Conservation (phyloP, 2,888 invertebrate genomes). For the Eristalinus sepulchralis region DNA sequence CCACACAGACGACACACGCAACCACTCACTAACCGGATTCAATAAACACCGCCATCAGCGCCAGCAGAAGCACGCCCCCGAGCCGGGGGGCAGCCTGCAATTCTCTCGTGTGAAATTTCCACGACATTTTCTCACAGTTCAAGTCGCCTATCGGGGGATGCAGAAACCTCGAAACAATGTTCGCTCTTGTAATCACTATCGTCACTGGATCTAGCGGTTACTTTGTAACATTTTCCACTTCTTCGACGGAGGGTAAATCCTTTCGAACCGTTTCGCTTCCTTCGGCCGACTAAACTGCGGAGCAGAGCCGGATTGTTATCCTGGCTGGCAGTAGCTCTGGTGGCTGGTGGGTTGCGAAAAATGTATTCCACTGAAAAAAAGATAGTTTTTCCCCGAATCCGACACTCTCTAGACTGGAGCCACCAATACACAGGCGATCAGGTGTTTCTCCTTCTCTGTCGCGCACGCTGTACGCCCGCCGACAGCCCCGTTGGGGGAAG, state of each 20-base stretch:
- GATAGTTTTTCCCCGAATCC: slow-evolving; percentile 38
- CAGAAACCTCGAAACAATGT: neutral
- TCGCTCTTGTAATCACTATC: slow-evolving; percentile 8
- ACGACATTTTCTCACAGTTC: slow-evolving; percentile 46
- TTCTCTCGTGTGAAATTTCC: slow-evolving; percentile 58
- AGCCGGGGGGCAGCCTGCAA: slow-evolving; percentile 14
- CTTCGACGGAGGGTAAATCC: slow-evolving; percentile 10
- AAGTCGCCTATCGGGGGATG: neutral
- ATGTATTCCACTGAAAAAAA: slow-evolving; percentile 46
- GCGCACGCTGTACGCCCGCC: neutral
- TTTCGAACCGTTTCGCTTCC: slow-evolving; percentile 58
- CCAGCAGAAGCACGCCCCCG: neutral
- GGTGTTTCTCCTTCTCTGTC: slow-evolving; percentile 17
- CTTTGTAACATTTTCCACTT: slow-evolving; percentile 9
- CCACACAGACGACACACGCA: slow-evolving; percentile 11
- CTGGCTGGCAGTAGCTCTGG: slow-evolving; percentile 17
- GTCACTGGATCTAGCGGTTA: slow-evolving; percentile 40
- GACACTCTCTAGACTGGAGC: slow-evolving; percentile 62
- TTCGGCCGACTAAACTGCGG: slow-evolving; percentile 55
- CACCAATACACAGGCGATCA: slow-evolving; percentile 53
- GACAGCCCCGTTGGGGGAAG: slow-evolving; percentile 43
- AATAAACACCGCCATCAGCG: slow-evolving; percentile 50
- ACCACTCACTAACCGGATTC: slow-evolving; percentile 61
- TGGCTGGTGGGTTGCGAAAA: slow-evolving; percentile 18
- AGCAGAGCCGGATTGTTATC: slow-evolving; percentile 48